These are phyloP conservation scores for Tympanuchus pallidicinctus DNA, from an alignment of 2,113 vertebrate genomes.

Conservation along the genomic window DNA sequence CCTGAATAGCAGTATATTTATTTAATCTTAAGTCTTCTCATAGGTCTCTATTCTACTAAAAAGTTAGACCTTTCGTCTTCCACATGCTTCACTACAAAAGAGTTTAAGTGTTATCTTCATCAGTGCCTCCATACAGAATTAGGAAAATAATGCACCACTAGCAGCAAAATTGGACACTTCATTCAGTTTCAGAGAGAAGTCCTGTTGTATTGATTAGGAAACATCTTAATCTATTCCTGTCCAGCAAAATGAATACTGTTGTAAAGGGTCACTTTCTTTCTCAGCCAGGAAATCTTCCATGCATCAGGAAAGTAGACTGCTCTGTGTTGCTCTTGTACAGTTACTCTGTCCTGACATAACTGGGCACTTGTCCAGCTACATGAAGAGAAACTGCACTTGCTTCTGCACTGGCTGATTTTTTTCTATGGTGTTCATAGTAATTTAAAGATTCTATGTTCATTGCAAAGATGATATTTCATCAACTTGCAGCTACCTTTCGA, in stretches of 20 bases:
- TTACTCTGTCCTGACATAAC: neutral
- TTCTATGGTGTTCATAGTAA: neutral
- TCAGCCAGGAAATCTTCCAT: neutral
- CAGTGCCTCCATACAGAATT: neutral
- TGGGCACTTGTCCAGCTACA: neutral
- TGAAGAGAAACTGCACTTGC: neutral
- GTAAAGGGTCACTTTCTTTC: neutral
- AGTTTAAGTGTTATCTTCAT: conserved; percentile 2
- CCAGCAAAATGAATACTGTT: neutral
- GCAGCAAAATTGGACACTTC: neutral
- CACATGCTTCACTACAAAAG: conserved; percentile 12
- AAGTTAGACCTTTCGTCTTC: neutral
- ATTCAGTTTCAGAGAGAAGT: conserved; percentile 6
- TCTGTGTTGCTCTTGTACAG: neutral
- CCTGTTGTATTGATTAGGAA: neutral
- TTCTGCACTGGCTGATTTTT: neutral
- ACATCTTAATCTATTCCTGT: neutral
- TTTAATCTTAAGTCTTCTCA: neutral
- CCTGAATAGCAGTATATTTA: neutral
- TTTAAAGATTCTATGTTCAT: conserved; percentile 19
- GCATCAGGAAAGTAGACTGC: neutral
- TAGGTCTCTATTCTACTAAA: neutral
- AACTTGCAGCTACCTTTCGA: conserved; percentile 22
- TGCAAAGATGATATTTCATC: conserved; percentile 26
- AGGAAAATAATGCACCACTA: neutral